These are phyloP conservation scores for Tipula lateralis DNA, from an alignment of 2,888 invertebrate species.

Conservation along the genomic window DNA sequence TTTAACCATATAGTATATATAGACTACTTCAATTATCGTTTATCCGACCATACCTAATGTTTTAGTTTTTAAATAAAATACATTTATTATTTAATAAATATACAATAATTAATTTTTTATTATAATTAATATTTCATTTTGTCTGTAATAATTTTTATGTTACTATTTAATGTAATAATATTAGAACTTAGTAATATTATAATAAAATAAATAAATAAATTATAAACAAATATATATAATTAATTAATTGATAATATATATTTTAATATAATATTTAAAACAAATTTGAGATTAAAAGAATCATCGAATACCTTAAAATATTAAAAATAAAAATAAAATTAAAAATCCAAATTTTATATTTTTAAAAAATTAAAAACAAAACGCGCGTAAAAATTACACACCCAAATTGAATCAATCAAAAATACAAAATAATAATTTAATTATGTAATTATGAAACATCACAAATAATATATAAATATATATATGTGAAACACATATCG, in stretches of 20 bases:
- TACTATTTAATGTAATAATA: neutral
- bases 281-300: neutral
- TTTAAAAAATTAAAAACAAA: neutral
- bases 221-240: neutral
- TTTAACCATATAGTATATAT: neutral
- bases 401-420: conserved; percentile 15
- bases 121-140: neutral
- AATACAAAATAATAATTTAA: neutral
- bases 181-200: conserved; percentile 7
- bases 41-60: neutral
- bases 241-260: neutral
- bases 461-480: neutral
- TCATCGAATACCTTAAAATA: conserved; percentile 2
- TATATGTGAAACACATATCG: neutral
- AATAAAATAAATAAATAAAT: conserved; percentile 6
- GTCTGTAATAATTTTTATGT: neutral
- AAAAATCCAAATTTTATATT: conserved; percentile 2
- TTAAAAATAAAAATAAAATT: neutral
- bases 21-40: neutral
- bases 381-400: neutral
- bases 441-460: neutral
- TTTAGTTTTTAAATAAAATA: neutral
- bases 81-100: neutral
- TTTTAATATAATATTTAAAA: neutral
- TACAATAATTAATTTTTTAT: neutral